Evolutionary conservation across 2,797 vertebrate genomes (phyloP).

Genomic region (Heteromormyrus szaboi): DNA sequence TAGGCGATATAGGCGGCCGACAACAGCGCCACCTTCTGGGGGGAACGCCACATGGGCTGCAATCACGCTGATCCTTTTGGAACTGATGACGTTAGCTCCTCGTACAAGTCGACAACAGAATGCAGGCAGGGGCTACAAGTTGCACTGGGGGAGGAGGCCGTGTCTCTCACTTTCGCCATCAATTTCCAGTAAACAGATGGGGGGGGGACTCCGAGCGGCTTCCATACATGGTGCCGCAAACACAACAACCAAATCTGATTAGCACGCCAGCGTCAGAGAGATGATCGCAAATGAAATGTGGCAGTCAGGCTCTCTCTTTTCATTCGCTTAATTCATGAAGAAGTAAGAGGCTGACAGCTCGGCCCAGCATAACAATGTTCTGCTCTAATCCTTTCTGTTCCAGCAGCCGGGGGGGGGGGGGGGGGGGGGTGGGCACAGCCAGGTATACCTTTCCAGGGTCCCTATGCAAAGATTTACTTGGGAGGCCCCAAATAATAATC

Average conservation of each 20-base stretch:
- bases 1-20: not conserved
- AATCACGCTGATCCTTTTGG: not conserved
- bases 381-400: conserved; percentile 19
- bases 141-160: not conserved
- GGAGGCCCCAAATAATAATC: not conserved
- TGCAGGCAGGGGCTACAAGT: not conserved
- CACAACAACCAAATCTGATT: conserved; percentile 37
- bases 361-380: conserved; percentile 17
- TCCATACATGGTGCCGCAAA: conserved; percentile 19
- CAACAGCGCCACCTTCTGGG: not conserved
- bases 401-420: not conserved
- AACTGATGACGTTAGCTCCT: not conserved
- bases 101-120: not conserved
- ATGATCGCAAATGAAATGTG: conserved; percentile 39
- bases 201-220: not conserved
- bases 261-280: conserved; percentile 28
- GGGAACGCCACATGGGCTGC: not conserved
- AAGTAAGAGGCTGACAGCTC: conserved; percentile 29
- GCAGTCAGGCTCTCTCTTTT: conserved; percentile 35
- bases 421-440: not conserved
- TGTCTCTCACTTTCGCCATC: not conserved
- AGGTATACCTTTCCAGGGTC: not conserved
- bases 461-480: not conserved
- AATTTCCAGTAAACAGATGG: conserved; percentile 6
- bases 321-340: conserved; percentile 39